Evolutionary conservation across 2,113 vertebrate species (phyloP).

Genomic region (Siniperca knerii): DNA sequence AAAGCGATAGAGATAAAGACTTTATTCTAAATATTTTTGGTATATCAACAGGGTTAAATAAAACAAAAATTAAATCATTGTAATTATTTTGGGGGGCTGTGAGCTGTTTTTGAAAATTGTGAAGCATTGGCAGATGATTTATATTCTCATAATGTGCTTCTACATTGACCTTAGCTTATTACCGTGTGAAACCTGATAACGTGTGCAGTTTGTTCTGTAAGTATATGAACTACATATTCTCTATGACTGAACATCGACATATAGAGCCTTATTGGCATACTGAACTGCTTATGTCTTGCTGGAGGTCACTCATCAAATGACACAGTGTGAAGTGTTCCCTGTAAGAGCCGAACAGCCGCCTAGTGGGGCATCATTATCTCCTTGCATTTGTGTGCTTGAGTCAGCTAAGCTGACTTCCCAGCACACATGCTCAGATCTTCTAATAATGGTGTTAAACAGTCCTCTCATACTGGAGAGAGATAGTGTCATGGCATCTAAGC

Average conservation of each 20-base stretch:
- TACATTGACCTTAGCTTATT: background rate
- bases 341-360: slow-evolving; percentile 25
- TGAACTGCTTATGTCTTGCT: slow-evolving; percentile 9
- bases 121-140: background rate
- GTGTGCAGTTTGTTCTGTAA: background rate
- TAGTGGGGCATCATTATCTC: slow-evolving; percentile 60
- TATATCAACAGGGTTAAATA: background rate
- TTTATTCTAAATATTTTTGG: background rate
- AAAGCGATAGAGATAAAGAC: background rate
- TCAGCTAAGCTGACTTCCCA: slow-evolving; percentile 36
- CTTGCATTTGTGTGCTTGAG: slow-evolving; percentile 22
- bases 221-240: background rate
- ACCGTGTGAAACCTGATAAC: background rate
- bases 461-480: slow-evolving; percentile 22
- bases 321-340: slow-evolving; percentile 45
- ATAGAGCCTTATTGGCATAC: background rate
- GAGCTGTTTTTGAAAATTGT: slow-evolving; percentile 1
- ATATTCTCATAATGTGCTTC: background rate
- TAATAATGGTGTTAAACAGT: slow-evolving; percentile 49
- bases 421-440: slow-evolving; percentile 30
- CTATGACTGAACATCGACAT: background rate
- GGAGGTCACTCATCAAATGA: slow-evolving; percentile 41
- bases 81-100: background rate
- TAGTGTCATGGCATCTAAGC: slow-evolving; percentile 29
- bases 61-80: background rate